Evolutionary conservation across 2,113 vertebrate species (phyloP).

Genomic region (Rhynchopsitta pachyrhyncha): DNA sequence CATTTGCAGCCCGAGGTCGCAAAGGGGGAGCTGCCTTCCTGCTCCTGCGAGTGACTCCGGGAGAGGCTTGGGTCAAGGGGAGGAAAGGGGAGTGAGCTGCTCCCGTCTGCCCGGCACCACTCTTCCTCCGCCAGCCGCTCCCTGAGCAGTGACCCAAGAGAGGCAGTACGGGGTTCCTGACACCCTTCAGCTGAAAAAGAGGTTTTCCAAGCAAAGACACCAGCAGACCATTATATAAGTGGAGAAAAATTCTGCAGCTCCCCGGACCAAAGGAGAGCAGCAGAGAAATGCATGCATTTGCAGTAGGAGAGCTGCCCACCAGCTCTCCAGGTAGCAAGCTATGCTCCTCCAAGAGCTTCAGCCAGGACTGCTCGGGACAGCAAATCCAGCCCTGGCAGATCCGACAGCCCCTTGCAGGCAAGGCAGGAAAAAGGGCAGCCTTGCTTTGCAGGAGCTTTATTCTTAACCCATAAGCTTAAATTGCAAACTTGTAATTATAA

Average conservation of each 20-base stretch:
- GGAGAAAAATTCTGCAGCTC: slow-evolving; percentile 41
- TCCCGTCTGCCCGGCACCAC: neutral
- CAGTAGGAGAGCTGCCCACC: neutral
- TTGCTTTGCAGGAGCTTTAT: neutral
- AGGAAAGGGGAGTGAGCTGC: neutral
- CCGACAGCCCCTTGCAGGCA: neutral
- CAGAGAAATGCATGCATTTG: neutral
- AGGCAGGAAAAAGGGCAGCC: neutral
- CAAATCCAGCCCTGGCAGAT: neutral
- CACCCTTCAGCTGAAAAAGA: neutral
- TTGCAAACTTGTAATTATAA: neutral
- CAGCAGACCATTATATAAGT: slow-evolving; percentile 55
- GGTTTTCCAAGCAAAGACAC: slow-evolving; percentile 27
- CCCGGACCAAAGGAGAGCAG: slow-evolving; percentile 2
- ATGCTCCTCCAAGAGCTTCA: neutral
- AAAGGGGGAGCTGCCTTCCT: neutral
- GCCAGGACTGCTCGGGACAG: neutral
- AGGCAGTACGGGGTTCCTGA: neutral
- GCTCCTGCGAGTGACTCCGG: neutral
- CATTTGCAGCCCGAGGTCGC: neutral
- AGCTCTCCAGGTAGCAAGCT: neutral
- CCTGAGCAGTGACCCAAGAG: neutral
- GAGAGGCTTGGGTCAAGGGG: neutral
- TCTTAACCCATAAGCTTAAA: neutral
- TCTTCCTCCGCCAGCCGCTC: neutral